Base-by-base conservation (phyloP, 2,888 invertebrate species). In the Hermaeophaga mercurialis region DNA sequence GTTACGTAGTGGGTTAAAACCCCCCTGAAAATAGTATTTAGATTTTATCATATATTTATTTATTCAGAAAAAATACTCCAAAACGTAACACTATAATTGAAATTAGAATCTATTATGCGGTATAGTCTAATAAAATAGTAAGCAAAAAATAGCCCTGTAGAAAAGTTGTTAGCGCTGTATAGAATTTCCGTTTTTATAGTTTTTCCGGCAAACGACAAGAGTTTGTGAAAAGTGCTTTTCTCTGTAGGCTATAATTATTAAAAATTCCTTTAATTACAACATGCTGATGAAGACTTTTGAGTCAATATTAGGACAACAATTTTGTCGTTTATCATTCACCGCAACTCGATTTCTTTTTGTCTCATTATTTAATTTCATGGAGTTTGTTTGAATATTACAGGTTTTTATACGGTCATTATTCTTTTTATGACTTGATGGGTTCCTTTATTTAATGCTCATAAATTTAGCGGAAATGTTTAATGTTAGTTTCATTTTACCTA, bases 351-450 rank as follows among this genome's bases (percentile, higher is more conserved):
- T 41, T 22, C 19, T 38, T 41, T 18, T 41, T 12, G 7, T 22
- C 11, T 22, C 41, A 41, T 41, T 41, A 41, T 41, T 19, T 18
- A 41, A 19, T 41, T 41, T 19, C 41, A 7, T 19, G 41, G 18
- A 19, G 41, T 41, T 41, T 41, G 41, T 18, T 41, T 41, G 5
- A 19, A 41, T 41, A 19, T 41, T 41, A 41, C 24, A 41, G 41
- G 22, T 41, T 41, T 41, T 41, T 41, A 38, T 38, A 38, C 12
- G 38, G 18, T 38, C 15, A 38, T 38, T 38, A 38, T 15, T 18
- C 15, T 6, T 38, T 38, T 38, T 38, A 38, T 38, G 14, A 38
- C 38, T 38, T 38, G 38, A 38, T 38, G 38, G 15, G 18, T 18
- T 6, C 38, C 18, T 15, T 18, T 38, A 15, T 38, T 38, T 38